Percentiles rank a stretch among this genome's conserved stretches.
Evolutionary conservation across 2,888 invertebrate genomes (phyloP).

Genomic region (Macrophya alboannulata): DNA sequence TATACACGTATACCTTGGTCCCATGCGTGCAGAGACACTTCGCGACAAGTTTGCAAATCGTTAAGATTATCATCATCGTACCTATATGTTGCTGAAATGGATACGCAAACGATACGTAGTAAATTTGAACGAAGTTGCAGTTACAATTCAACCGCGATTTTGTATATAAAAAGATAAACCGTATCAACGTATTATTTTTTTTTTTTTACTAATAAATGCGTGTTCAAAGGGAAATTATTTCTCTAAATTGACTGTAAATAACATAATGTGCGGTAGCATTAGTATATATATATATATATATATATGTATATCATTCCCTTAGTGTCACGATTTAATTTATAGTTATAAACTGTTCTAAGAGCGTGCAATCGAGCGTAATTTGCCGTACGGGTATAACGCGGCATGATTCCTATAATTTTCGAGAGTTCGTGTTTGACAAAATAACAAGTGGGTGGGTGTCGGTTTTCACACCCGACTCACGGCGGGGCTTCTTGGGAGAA

Average conservation of each 20-base stretch:
- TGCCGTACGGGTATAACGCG: constrained; percentile 60
- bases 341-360: constrained; percentile 67
- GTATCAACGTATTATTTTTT: background rate
- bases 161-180: background rate
- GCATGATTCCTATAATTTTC: constrained; percentile 75
- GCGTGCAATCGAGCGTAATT: constrained; percentile 70
- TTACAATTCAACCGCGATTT: background rate
- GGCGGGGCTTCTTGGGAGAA: constrained; percentile 75
- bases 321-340: constrained; percentile 70
- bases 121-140: background rate
- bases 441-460: constrained; percentile 80
- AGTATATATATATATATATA: background rate
- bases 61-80: constrained; percentile 5
- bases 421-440: constrained; percentile 75
- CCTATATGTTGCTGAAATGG: background rate
- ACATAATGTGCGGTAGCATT: background rate
- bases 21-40: constrained; percentile 4
- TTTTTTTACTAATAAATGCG: background rate
- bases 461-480: constrained; percentile 79
- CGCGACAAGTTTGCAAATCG: constrained; percentile 10
- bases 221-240: background rate
- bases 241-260: background rate
- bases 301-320: constrained; percentile 25
- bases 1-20: background rate
- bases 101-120: background rate